Evolutionary conservation across 2,888 invertebrate species (phyloP), one percentile per base, ranked within the genome.

Genomic region (Drosophila dives): DNA sequence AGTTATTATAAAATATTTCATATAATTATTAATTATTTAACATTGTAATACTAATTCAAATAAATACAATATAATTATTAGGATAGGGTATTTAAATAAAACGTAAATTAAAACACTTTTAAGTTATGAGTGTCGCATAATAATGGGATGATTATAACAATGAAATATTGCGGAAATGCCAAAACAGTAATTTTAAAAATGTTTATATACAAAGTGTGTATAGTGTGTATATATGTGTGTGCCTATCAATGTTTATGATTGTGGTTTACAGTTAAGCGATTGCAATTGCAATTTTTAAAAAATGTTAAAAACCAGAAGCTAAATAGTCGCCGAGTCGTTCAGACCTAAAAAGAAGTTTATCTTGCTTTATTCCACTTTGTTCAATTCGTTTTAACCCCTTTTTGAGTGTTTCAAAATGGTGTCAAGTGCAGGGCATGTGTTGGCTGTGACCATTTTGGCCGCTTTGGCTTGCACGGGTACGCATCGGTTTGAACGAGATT

Each of bases 391-490:
- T 51, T 32, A 50, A 36, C 15, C 51, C 56, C 29, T 5, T 63
- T 23, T 72, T 23, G 20, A 62, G 36, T 63, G 11, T 12, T 59
- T 26, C 20, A 91, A 87, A 80, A 92, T 90, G 90, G 86, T 89
- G 72, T 89, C 91, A 62, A 82, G 82, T 64, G 74, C 83, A 29
- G 90, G 91, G 72, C 77, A 80, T 76, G 56, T 91, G 15, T 67
- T 92, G 77, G 80, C 83, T 64, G 60, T 92, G 59, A 78, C 86
- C 66, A 80, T 92, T 36, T 62, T 92, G 68, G 89, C 91, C 58
- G 83, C 86, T 29, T 61, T 91, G 50, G 91, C 85, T 60, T 75
- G 87, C 72, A 86, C 92, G 66, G 91, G 92, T 92, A 83, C 74
- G 86, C 73, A 20, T 59, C 42, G 50, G 45, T 64, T 26, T 51